These are phyloP conservation scores for Dermolepida albohirtum DNA, from an alignment of 2,888 invertebrate genomes.

Conservation along the genomic window DNA sequence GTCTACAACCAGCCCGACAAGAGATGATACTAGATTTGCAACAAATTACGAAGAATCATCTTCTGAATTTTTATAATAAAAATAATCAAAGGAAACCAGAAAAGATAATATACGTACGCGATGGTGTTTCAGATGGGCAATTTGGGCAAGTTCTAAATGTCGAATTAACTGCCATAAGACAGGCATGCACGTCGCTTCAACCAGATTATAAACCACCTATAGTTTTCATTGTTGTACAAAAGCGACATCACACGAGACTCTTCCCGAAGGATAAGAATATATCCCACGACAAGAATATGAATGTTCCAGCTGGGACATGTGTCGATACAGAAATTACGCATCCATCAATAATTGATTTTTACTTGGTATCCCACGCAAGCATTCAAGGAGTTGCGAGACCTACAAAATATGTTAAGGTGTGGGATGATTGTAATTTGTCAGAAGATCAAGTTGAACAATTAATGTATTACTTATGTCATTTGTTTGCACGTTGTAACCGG, in stretches of 20 bases:
- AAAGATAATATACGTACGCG: constrained; percentile 82
- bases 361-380: constrained; percentile 77
- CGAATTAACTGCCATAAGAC: constrained; percentile 76
- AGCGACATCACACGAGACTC: constrained; percentile 92
- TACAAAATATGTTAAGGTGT: constrained; percentile 86
- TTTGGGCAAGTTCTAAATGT: constrained; percentile 76
- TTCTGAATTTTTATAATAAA: constrained; percentile 69
- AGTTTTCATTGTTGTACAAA: constrained; percentile 94
- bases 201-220: constrained; percentile 77
- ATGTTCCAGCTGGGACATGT: constrained; percentile 85
- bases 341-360: constrained; percentile 89
- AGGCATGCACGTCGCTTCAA: constrained; percentile 74
- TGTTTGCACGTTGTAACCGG: constrained; percentile 86
- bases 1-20: constrained; percentile 78
- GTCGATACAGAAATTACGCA: constrained; percentile 89
- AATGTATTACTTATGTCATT: constrained; percentile 86
- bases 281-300: constrained; percentile 72
- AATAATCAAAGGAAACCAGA: constrained; percentile 68
- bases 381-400: constrained; percentile 87
- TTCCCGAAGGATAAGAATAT: constrained; percentile 64
- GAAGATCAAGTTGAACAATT: constrained; percentile 83
- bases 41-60: constrained; percentile 68
- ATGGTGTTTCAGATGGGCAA: constrained; percentile 91
- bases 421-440: constrained; percentile 79
- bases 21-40: constrained; percentile 83